These are phyloP conservation scores for Cynopterus sphinx DNA, from an alignment of 2,797 vertebrate genomes.

Conservation along the genomic window DNA sequence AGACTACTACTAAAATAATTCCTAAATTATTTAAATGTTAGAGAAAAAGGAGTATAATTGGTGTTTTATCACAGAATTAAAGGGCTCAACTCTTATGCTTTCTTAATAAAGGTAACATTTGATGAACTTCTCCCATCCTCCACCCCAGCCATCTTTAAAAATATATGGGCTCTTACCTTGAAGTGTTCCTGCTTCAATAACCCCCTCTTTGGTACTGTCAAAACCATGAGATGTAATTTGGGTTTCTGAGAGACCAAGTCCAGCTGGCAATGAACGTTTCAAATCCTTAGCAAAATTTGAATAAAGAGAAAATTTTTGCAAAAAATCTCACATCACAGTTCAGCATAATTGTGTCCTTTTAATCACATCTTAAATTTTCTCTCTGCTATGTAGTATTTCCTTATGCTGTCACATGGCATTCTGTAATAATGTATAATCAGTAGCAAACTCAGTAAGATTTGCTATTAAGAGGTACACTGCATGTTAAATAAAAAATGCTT, in stretches of 20 bases:
- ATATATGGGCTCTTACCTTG: slow-evolving; percentile 86
- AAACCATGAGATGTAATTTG: slow-evolving; percentile 89
- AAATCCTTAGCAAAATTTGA: slow-evolving; percentile 87
- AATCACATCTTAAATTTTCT: slow-evolving; percentile 53
- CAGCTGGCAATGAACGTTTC: slow-evolving; percentile 85
- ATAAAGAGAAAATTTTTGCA: slow-evolving; percentile 78
- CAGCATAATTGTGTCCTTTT: slow-evolving; percentile 59
- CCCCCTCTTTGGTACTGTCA: slow-evolving; percentile 90
- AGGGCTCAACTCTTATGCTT: background rate
- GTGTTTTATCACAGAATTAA: background rate
- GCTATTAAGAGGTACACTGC: background rate
- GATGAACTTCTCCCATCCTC: background rate
- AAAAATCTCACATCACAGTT: slow-evolving; percentile 59
- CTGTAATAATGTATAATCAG: slow-evolving; percentile 18
- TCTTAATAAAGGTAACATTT: background rate
- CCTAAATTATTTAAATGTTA: background rate
- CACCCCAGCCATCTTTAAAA: background rate
- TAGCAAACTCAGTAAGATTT: slow-evolving; percentile 39
- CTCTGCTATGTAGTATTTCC: slow-evolving; percentile 19
- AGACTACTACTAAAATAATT: background rate
- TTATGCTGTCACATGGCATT: slow-evolving; percentile 35
- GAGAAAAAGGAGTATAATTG: background rate
- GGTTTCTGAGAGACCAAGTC: slow-evolving; percentile 91
- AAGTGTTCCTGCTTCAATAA: slow-evolving; percentile 90
- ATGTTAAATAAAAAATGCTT: background rate